These are phyloP conservation scores for Tarsius wallacei DNA, from an alignment of 2,797 vertebrate genomes.

Conservation along the genomic window DNA sequence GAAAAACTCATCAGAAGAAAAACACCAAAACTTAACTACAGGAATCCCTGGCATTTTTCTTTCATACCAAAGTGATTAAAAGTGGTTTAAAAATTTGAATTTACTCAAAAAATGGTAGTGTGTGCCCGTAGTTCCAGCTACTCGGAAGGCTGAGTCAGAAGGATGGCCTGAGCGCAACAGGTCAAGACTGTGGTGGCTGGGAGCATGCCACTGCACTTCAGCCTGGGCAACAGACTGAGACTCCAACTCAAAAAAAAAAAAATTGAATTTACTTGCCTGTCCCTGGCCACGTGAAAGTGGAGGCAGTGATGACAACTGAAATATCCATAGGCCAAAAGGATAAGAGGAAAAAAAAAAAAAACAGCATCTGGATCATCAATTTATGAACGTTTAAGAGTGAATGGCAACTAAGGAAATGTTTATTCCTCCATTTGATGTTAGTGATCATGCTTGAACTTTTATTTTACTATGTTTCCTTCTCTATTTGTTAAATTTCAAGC, in stretches of 20 bases:
- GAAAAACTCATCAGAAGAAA: background rate
- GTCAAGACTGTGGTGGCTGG: no score
- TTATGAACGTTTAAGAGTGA: background rate
- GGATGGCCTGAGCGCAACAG: no score
- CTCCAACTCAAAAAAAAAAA: no score
- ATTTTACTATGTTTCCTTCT: background rate
- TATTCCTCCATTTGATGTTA: background rate
- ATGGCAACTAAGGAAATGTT: background rate
- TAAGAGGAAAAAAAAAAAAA: constrained; percentile 27
- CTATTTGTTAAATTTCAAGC: background rate
- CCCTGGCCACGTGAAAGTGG: background rate
- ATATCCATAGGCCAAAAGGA: background rate
- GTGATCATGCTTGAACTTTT: background rate
- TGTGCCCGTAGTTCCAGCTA: no score
- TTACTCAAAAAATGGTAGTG: no score
- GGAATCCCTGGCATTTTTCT: background rate
- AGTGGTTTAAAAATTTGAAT: background rate
- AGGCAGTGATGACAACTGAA: background rate
- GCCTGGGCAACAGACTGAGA: no score
- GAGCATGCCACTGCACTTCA: no score
- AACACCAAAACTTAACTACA: background rate
- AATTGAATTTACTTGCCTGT: background rate
- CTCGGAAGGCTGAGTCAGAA: no score
- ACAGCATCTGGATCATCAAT: background rate
- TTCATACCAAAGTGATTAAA: background rate